Conservation (phyloP, 1,140 invertebrate genomes). For the Cherax destructor region DNA sequence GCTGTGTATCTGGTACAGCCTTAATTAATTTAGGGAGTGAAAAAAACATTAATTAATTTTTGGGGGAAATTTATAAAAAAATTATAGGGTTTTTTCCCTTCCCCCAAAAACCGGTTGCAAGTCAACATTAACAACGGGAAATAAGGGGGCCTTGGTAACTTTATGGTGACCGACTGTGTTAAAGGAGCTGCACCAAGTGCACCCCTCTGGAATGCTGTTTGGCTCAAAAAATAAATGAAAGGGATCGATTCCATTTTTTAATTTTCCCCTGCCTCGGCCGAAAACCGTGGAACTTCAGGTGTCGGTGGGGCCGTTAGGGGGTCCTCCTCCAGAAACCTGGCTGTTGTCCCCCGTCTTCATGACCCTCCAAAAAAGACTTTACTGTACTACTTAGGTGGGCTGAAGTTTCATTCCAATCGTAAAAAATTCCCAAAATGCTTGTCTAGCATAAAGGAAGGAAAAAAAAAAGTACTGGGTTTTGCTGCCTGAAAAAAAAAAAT, state of each 20-base stretch:
- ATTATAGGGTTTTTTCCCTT: too few species aligned
- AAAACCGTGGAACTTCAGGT: slow-evolving; percentile 53
- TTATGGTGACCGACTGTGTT: slow-evolving; percentile 50
- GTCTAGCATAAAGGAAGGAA: slow-evolving; percentile 60
- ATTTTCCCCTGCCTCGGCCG: slow-evolving; percentile 41
- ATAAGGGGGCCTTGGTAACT: slow-evolving; percentile 11
- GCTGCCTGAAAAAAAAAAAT: slow-evolving; percentile 42
- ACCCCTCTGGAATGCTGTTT: slow-evolving; percentile 9
- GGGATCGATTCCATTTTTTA: slow-evolving; percentile 36
- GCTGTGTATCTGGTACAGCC: too few species aligned
- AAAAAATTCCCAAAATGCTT: slow-evolving; percentile 66
- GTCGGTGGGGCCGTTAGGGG: slow-evolving; percentile 43
- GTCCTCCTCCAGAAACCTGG: slow-evolving; percentile 58
- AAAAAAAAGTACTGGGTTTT: slow-evolving; percentile 63
- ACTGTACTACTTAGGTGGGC: slow-evolving; percentile 27
- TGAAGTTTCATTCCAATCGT: slow-evolving; percentile 43
- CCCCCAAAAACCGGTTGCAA: too few species aligned
- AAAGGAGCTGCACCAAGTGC: slow-evolving; percentile 47
- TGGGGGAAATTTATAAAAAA: too few species aligned
- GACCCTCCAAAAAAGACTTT: slow-evolving; percentile 41
- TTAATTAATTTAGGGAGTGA: too few species aligned
- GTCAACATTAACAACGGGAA: slow-evolving; percentile 35
- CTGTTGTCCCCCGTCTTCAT: slow-evolving; percentile 54
- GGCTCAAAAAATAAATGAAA: slow-evolving; percentile 41
- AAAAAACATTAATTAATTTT: not conserved